Conservation (phyloP, 2,113 vertebrate species). For the Notarius quadriscutis region DNA sequence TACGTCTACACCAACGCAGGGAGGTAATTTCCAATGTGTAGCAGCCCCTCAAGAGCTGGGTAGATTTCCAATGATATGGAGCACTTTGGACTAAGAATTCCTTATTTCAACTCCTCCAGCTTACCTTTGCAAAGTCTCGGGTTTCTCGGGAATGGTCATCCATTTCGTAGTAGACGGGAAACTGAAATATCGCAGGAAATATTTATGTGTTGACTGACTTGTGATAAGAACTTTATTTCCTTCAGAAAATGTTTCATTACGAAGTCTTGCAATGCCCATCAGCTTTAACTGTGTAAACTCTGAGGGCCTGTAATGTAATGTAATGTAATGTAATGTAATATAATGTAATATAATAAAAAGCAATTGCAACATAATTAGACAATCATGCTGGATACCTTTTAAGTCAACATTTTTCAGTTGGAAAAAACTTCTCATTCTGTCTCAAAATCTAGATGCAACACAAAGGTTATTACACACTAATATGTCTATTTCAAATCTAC, state of each 20-base stretch:
- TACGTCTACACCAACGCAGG: constrained; percentile 56
- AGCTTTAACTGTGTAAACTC: neutral
- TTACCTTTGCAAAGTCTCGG: constrained; percentile 1
- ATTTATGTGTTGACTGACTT: neutral
- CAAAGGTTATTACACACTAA: constrained; percentile 13
- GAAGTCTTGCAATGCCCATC: neutral
- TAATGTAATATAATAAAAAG: neutral
- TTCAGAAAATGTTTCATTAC: constrained; percentile 1
- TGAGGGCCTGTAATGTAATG: too few relatives aligned
- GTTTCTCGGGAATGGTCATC: constrained; percentile 20
- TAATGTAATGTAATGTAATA: neutral
- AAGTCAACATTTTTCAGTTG: neutral
- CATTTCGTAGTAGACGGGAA: neutral
- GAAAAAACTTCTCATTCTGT: neutral
- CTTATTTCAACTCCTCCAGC: neutral
- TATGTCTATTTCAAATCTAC: neutral
- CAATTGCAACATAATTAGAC: neutral
- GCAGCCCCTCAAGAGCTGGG: constrained; percentile 37
- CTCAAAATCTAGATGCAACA: constrained; percentile 4
- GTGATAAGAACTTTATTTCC: constrained; percentile 36
- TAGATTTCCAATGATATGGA: constrained; percentile 43
- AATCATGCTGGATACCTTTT: neutral
- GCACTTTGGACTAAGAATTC: constrained; percentile 23
- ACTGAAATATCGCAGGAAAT: neutral
- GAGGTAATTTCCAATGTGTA: constrained; percentile 45